These are phyloP conservation scores for Nothoprocta pentlandii DNA, from an alignment of 2,113 vertebrate species.

Conservation along the genomic window DNA sequence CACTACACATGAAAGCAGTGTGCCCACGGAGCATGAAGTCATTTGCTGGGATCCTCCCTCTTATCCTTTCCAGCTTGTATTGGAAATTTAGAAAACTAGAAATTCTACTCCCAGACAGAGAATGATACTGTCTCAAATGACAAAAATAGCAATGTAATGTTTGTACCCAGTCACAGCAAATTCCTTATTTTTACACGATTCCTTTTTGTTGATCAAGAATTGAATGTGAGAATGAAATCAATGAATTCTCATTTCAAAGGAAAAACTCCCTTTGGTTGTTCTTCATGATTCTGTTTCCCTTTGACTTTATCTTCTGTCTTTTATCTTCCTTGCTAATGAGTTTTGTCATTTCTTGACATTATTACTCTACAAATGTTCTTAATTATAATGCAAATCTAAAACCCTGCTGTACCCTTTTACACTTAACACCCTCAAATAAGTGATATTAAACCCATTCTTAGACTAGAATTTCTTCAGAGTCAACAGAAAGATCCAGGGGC, in stretches of 20 bases:
- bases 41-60: neutral
- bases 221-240: neutral
- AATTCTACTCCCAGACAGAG: neutral
- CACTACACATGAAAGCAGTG: neutral
- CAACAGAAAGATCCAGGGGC: neutral
- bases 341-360: neutral
- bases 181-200: neutral
- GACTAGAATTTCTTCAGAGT: neutral
- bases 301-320: neutral
- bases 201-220: neutral
- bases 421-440: neutral
- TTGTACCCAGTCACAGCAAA: neutral
- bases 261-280: neutral
- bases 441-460: neutral
- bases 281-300: neutral
- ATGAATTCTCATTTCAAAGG: neutral
- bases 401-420: neutral
- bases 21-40: neutral
- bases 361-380: neutral
- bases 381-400: neutral
- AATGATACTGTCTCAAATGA: neutral
- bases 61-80: neutral
- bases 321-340: neutral
- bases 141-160: neutral
- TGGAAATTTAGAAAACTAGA: neutral